Evolutionary conservation across 2,797 vertebrate species (phyloP).

Genomic region (Falco naumanni): DNA sequence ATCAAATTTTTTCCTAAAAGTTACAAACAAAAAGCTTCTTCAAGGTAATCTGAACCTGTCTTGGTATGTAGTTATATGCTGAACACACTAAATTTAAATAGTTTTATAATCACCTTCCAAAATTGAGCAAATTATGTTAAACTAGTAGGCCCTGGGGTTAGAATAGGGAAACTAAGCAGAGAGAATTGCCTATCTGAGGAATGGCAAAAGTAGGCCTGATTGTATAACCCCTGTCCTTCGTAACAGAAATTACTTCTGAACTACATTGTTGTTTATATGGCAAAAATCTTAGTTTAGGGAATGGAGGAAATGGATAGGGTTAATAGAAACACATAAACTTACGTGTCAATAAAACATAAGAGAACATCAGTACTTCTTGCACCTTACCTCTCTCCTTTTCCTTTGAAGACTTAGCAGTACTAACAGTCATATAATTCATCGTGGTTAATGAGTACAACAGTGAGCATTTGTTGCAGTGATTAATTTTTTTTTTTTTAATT

Average conservation of each 20-base stretch:
- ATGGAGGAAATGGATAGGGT: background rate
- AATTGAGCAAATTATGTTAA: background rate
- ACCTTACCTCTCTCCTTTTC: background rate
- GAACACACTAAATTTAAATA: background rate
- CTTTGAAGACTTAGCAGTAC: background rate
- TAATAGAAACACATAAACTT: background rate
- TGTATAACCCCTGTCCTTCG: background rate
- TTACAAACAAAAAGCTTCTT: background rate
- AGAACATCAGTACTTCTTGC: background rate
- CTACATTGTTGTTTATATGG: accelerated
- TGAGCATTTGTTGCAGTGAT: background rate
- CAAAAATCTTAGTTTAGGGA: background rate
- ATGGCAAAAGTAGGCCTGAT: accelerated
- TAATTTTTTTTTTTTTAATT: background rate
- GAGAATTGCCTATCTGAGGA: background rate
- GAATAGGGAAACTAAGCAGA: background rate
- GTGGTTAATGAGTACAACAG: background rate
- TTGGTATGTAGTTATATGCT: background rate
- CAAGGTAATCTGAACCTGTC: background rate
- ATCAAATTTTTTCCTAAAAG: background rate
- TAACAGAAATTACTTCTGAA: background rate
- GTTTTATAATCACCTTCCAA: background rate
- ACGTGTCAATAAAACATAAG: background rate
- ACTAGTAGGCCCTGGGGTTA: background rate
- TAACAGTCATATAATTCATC: background rate